Evolutionary conservation across 2,888 invertebrate genomes (phyloP).

Genomic region (Agrilus cyanescens): DNA sequence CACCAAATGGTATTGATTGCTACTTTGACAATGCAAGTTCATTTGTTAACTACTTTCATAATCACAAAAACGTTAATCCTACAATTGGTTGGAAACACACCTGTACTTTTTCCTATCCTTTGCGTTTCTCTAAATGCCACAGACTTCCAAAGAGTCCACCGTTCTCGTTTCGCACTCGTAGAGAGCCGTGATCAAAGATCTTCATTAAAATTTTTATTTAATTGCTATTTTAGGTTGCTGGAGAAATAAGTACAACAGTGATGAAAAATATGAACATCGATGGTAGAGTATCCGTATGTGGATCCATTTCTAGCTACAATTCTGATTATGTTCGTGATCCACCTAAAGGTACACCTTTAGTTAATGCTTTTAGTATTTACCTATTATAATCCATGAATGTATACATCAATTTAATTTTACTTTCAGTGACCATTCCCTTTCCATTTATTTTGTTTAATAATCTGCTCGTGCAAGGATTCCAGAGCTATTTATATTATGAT

Average conservation of each 20-base stretch:
- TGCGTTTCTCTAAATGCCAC: too few relatives aligned
- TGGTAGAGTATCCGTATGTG: conserved; percentile 53
- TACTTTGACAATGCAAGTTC: conserved; percentile 63
- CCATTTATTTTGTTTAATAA: conserved; percentile 43
- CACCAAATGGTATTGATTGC: conserved; percentile 59
- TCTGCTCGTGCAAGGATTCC: conserved; percentile 52
- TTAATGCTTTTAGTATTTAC: background rate
- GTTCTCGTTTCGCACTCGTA: too few relatives aligned
- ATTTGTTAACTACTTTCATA: background rate
- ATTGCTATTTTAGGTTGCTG: conserved; percentile 42
- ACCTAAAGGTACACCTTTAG: conserved; percentile 32
- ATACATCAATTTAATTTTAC: conserved; percentile 3
- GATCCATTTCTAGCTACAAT: conserved; percentile 55
- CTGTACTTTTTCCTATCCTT: too few relatives aligned
- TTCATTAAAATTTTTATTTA: conserved; percentile 4
- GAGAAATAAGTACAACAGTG: conserved; percentile 47
- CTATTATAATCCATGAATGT: background rate
- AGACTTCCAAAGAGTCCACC: too few relatives aligned
- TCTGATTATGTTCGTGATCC: conserved; percentile 33
- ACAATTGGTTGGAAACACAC: too few relatives aligned
- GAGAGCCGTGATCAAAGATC: too few relatives aligned
- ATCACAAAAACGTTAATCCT: too few relatives aligned
- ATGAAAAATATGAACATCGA: conserved; percentile 49
- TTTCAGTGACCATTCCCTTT: conserved; percentile 39
- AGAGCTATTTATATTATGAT: conserved; percentile 41